Conservation (phyloP, 2,888 invertebrate species). For the Troides aeacus region DNA sequence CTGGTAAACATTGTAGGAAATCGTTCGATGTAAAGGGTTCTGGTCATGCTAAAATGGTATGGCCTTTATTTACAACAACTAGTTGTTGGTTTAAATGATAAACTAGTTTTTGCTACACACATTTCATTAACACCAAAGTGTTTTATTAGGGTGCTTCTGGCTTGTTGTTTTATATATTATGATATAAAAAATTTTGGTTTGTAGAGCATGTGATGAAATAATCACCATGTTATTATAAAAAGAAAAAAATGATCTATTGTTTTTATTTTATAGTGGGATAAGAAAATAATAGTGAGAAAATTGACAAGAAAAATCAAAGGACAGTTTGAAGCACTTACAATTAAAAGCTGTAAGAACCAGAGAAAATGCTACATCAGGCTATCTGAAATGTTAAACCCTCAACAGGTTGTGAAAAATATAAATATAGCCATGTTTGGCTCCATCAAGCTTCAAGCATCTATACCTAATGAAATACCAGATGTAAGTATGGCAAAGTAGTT, state of each 20-base stretch:
- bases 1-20: too few relatives aligned
- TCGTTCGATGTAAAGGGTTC: too few relatives aligned
- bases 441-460: constrained; percentile 38
- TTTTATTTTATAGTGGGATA: constrained; percentile 41
- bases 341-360: constrained; percentile 28
- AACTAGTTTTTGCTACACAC: too few relatives aligned
- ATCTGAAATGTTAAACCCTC: constrained; percentile 48
- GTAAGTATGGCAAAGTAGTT: constrained; percentile 42
- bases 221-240: too few relatives aligned
- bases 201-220: not conserved
- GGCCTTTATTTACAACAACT: too few relatives aligned
- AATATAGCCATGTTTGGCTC: constrained; percentile 23
- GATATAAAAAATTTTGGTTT: not conserved
- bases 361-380: constrained; percentile 46
- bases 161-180: too few relatives aligned
- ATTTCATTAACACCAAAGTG: too few relatives aligned
- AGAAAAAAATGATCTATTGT: not conserved
- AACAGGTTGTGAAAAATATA: constrained; percentile 41
- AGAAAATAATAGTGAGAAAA: constrained; percentile 35
- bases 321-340: constrained; percentile 49
- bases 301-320: constrained; percentile 42
- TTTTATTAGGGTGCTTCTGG: too few relatives aligned
- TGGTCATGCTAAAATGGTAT: too few relatives aligned
- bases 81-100: too few relatives aligned
- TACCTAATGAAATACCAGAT: constrained; percentile 49